These are phyloP conservation scores for Cotesia congregata DNA, from an alignment of 2,888 invertebrate genomes.

Conservation along the genomic window DNA sequence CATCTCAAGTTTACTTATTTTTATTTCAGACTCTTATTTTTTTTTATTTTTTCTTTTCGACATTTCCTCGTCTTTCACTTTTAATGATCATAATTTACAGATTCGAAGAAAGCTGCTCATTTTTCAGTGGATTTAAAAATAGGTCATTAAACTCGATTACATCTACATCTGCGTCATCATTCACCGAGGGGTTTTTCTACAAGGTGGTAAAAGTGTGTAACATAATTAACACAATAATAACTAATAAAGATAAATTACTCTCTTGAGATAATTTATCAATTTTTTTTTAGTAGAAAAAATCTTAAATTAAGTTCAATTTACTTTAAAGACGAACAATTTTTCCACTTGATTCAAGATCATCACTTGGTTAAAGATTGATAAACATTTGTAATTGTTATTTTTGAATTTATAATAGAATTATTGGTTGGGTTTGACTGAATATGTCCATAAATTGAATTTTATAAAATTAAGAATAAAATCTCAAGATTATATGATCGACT, in stretches of 20 bases:
- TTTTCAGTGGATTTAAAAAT: background rate
- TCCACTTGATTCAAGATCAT: no score
- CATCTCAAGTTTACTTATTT: background rate
- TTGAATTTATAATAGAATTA: no score
- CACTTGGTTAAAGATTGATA: no score
- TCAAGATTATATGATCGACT: no score
- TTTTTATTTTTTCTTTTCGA: background rate
- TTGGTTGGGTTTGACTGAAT: no score
- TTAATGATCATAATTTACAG: background rate
- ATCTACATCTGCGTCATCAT: background rate
- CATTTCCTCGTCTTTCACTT: background rate
- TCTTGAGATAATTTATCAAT: background rate
- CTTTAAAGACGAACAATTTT: background rate
- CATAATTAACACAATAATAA: background rate
- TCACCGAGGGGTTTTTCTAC: background rate
- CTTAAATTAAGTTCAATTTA: background rate
- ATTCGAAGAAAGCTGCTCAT: background rate
- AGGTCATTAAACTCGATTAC: background rate
- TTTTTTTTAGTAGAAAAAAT: background rate
- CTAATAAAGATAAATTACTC: background rate
- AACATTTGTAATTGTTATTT: no score
- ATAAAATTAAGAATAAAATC: no score
- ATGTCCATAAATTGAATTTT: no score
- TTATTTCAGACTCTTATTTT: background rate
- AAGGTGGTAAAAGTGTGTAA: no score